Evolutionary conservation across 2,888 invertebrate species (phyloP).

Genomic region (Sussaba pulchella): DNA sequence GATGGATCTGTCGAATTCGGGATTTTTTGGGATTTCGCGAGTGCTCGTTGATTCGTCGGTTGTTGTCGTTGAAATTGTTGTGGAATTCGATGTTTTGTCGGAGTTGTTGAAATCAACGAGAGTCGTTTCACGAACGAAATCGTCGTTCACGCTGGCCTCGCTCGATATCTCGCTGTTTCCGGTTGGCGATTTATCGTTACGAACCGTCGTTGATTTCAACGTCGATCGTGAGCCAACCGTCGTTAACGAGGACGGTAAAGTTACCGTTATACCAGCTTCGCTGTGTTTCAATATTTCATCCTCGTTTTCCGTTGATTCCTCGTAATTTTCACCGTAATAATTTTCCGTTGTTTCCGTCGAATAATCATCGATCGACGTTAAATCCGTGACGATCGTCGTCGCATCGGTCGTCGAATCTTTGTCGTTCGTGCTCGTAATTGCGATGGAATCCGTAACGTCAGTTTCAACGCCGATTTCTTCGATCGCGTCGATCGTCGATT

Average conservation of each 20-base stretch:
- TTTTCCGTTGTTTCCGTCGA: conserved; percentile 31
- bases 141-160: conserved; percentile 76
- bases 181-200: conserved; percentile 61
- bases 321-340: conserved; percentile 68
- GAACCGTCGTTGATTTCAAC: neutral
- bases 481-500: conserved; percentile 66
- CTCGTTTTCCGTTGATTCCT: conserved; percentile 76
- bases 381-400: conserved; percentile 3
- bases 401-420: conserved; percentile 57
- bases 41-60: conserved; percentile 35
- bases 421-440: conserved; percentile 46
- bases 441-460: conserved; percentile 55
- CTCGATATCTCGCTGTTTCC: conserved; percentile 75
- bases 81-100: conserved; percentile 64
- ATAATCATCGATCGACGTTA: neutral
- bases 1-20: conserved; percentile 26
- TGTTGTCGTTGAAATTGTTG: neutral
- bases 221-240: conserved; percentile 11
- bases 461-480: conserved; percentile 69
- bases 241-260: conserved; percentile 18
- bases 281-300: conserved; percentile 79
- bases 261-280: conserved; percentile 78
- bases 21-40: conserved; percentile 58
- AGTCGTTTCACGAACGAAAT: conserved; percentile 78
- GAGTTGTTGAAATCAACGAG: conserved; percentile 76